Conservation (phyloP, 2,113 vertebrate species). For the Cavia porcellus region DNA sequence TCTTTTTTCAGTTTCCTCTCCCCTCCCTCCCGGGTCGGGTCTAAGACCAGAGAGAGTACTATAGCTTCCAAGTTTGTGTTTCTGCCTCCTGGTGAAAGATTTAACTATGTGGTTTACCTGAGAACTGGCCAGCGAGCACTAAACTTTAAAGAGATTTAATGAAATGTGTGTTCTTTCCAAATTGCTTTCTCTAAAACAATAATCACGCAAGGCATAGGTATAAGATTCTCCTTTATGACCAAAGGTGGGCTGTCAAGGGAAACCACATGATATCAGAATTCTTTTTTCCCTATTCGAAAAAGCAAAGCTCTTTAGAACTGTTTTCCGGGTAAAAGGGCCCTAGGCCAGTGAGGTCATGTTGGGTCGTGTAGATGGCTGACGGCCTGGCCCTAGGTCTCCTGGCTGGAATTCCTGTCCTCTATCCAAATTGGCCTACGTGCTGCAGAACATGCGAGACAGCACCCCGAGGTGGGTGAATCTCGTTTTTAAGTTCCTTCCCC, state of each 20-base stretch:
- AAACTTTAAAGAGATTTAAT: constrained; percentile 12
- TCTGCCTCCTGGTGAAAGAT: constrained; percentile 50
- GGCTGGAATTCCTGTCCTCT: constrained; percentile 74
- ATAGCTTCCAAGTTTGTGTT: constrained; percentile 35
- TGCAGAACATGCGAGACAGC: constrained; percentile 62
- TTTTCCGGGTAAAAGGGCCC: constrained; percentile 62
- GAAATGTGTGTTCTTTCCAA: background rate
- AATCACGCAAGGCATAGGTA: constrained; percentile 36
- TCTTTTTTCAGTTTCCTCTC: constrained; percentile 32
- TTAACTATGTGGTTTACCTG: constrained; percentile 46
- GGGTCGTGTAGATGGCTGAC: constrained; percentile 66
- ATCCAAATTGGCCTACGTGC: constrained; percentile 81
- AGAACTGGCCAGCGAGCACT: constrained; percentile 42
- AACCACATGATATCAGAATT: background rate
- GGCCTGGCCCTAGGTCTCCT: constrained; percentile 70
- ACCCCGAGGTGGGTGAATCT: constrained; percentile 78
- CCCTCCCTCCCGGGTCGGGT: background rate
- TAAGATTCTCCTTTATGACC: constrained; percentile 6
- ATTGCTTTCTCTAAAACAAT: constrained; percentile 55
- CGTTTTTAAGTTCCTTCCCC: constrained; percentile 72
- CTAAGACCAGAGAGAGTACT: constrained; percentile 9
- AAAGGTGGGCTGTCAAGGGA: background rate
- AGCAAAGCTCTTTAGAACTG: background rate
- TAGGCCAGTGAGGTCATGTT: constrained; percentile 72
- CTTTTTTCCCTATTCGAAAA: background rate